Conservation (phyloP, 1,140 invertebrate species). For the Tachypleus tridentatus region DNA sequence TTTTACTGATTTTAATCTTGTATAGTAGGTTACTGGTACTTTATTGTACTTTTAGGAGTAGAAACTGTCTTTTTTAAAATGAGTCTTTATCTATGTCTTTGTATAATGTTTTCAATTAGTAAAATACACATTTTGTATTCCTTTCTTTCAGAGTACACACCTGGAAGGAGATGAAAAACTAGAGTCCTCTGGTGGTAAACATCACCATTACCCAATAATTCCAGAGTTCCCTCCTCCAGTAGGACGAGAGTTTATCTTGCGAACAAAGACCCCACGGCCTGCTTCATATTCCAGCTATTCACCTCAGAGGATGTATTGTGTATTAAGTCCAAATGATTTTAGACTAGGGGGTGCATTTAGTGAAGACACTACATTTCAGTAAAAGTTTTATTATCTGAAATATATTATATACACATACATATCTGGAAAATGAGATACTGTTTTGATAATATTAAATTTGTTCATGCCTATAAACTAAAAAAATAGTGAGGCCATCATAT, state of each 20-base stretch:
- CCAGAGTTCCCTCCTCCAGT: constrained; percentile 43
- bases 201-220: constrained; percentile 16
- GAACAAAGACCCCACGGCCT: constrained; percentile 46
- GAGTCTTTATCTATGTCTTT: not conserved
- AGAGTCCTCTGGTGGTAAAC: constrained; percentile 3
- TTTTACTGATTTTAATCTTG: not conserved
- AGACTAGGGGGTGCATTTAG: constrained; percentile 55
- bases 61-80: not conserved
- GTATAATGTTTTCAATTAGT: constrained; percentile 20
- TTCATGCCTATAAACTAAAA: too few relatives aligned
- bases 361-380: constrained; percentile 47
- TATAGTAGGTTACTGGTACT: not conserved
- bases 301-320: constrained; percentile 52
- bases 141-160: constrained; percentile 30
- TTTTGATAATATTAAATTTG: too few relatives aligned
- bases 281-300: constrained; percentile 42
- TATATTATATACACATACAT: too few relatives aligned
- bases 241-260: constrained; percentile 54
- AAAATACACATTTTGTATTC: constrained; percentile 17
- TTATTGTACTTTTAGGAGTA: not conserved
- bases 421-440: too few relatives aligned
- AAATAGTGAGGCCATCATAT: too few relatives aligned
- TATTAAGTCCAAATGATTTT: constrained; percentile 48
- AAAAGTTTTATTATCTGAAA: too few relatives aligned
- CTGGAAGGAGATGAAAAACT: constrained; percentile 30